Base-by-base conservation (phyloP, 2,888 invertebrate species). In the Monoplex corrugatus region DNA sequence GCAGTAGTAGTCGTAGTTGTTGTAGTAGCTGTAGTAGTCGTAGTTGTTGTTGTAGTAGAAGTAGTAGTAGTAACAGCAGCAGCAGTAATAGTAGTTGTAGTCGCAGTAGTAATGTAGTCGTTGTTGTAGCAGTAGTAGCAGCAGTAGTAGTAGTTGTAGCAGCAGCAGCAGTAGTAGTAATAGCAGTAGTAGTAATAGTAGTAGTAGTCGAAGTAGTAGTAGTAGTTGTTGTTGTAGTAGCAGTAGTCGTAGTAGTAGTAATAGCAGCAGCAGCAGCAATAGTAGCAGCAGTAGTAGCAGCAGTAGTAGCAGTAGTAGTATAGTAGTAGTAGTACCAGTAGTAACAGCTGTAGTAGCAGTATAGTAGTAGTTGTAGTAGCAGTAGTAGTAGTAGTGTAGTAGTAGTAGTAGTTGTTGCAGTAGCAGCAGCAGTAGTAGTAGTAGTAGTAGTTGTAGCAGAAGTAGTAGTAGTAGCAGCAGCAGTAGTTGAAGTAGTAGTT, bases 191-290 rank as follows among this genome's bases (percentile, higher is more conserved):
- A 86, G 68, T 45, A 86, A 63, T 16, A 86, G 57, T n/a, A 86
- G 86, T 13, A 86, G 86, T 16, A 86, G 86, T 16, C 38, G 63
- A 16, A 57, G 57, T 63, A 86, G 86, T 63, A 86, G 84, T 90
- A 86, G 88, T 44, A 90, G 87, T 45, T 87, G 86, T 44, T 72
- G 87, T 40, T 44, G 82, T n/a, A 87, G 89, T 2, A 90, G 90
- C 44, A 85, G 63, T 68, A 86, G 32, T 38, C 72, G 86, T 45
- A 86, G 89, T 23, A 89, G 87, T 43, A 90, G 90, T 44, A 80
- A 1, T 43, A 84, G 86, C 68, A 86, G 82, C 40, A 90, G 89
- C 40, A 87, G 87, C 72, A 89, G 90, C 35, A 87, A 83, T 75
- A 90, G 89, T 63, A 85, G 87, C 43, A 89, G 89, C 13, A 32